Evolutionary conservation across 2,113 vertebrate species (phyloP).

Genomic region (Rhineura floridana): DNA sequence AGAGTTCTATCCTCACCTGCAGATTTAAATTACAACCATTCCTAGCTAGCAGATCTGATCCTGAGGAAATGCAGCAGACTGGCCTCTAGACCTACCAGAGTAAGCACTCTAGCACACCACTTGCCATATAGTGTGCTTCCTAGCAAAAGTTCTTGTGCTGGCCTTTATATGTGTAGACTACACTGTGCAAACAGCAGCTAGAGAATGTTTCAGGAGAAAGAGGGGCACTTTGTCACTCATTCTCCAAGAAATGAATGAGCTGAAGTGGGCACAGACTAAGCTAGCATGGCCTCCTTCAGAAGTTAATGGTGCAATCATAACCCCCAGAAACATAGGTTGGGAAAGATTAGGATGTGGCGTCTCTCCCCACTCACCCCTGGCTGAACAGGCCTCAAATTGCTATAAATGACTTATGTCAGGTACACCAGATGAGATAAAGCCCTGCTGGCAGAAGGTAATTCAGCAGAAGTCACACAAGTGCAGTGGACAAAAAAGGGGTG

Average conservation of each 20-base stretch:
- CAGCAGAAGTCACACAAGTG: too few species aligned
- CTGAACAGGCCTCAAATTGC: too few species aligned
- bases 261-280: background rate
- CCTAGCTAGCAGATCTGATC: background rate
- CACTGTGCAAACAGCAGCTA: background rate
- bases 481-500: too few species aligned
- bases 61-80: background rate
- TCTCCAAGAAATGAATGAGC: conserved; percentile 12
- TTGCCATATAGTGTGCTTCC: background rate
- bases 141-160: background rate
- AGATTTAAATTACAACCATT: background rate
- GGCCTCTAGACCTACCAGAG: background rate
- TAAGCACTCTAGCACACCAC: background rate
- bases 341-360: too few species aligned
- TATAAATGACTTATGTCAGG: too few species aligned
- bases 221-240: background rate
- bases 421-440: too few species aligned
- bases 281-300: background rate
- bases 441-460: too few species aligned
- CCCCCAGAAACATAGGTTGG: too few species aligned
- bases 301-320: conserved; percentile 2
- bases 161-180: background rate
- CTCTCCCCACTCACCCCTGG: too few species aligned
- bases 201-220: background rate
- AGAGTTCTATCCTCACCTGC: background rate